These are phyloP conservation scores for Psittacula cyanocephala DNA, from an alignment of 2,113 vertebrate species.

Conservation along the genomic window DNA sequence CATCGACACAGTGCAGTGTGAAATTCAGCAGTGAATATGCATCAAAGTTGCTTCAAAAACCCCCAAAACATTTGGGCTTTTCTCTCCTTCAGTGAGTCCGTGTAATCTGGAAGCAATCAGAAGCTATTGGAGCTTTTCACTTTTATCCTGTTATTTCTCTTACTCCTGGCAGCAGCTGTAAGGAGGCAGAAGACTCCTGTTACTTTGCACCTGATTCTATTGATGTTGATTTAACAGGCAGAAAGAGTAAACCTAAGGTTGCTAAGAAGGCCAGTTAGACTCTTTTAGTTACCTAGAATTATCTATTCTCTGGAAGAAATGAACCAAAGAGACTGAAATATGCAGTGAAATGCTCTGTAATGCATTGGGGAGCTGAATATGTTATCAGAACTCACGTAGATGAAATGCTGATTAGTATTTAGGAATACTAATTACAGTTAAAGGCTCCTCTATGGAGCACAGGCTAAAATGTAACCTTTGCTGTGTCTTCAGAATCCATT, in stretches of 20 bases:
- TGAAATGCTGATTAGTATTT: constrained; percentile 4
- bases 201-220: neutral
- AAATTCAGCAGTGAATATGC: neutral
- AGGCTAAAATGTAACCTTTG: neutral
- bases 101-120: neutral
- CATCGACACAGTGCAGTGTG: neutral
- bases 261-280: neutral
- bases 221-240: neutral
- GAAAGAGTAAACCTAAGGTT: neutral
- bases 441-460: neutral
- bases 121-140: neutral
- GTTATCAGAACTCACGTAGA: neutral
- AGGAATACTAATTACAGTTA: constrained; percentile 21
- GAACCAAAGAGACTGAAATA: neutral
- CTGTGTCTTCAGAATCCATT: neutral
- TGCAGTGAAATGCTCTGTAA: neutral
- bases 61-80: neutral
- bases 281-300: constrained; percentile 10
- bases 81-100: neutral
- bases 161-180: neutral
- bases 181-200: neutral
- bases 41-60: neutral
- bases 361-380: neutral
- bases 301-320: neutral
- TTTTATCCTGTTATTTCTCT: neutral